A percentile compares a stretch with the other conserved stretches of the same genome.
Conservation (phyloP, 2,888 invertebrate genomes). For the Trimorus sp. region DNA sequence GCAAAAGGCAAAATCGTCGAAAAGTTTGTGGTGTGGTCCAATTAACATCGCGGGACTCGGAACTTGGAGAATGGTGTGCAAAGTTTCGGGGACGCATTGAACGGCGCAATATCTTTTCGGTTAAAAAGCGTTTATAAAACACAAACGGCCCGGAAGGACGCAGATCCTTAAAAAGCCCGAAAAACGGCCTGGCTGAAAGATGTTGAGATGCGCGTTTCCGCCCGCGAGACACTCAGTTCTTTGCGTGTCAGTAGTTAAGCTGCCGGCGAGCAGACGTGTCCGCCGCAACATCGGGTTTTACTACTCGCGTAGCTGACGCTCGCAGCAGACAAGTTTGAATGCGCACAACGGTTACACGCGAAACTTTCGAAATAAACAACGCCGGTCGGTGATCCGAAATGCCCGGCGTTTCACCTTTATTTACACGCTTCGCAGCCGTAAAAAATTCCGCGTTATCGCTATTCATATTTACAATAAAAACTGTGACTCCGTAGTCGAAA, state of each 20-base stretch:
- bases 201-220: constrained; percentile 44
- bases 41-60: constrained; percentile 1
- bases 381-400: constrained; percentile 36
- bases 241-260: constrained; percentile 62
- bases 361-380: constrained; percentile 59
- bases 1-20: not conserved
- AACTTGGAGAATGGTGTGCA: not conserved
- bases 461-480: constrained; percentile 53
- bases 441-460: constrained; percentile 30
- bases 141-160: constrained; percentile 28
- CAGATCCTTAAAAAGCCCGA: constrained; percentile 37
- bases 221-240: constrained; percentile 18
- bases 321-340: constrained; percentile 54
- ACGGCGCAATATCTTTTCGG: constrained; percentile 16
- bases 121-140: constrained; percentile 29
- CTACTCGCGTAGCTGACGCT: constrained; percentile 47
- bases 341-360: constrained; percentile 41
- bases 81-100: constrained; percentile 14
- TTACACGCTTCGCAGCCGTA: constrained; percentile 41
- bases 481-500: constrained; percentile 10
- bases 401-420: constrained; percentile 36
- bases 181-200: constrained; percentile 40
- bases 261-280: constrained; percentile 60
- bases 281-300: constrained; percentile 56
- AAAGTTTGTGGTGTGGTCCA: not conserved